phyloP scores from a whole-genome alignment of 2,113 vertebrate species.

The Eulemur macaco region DNA sequence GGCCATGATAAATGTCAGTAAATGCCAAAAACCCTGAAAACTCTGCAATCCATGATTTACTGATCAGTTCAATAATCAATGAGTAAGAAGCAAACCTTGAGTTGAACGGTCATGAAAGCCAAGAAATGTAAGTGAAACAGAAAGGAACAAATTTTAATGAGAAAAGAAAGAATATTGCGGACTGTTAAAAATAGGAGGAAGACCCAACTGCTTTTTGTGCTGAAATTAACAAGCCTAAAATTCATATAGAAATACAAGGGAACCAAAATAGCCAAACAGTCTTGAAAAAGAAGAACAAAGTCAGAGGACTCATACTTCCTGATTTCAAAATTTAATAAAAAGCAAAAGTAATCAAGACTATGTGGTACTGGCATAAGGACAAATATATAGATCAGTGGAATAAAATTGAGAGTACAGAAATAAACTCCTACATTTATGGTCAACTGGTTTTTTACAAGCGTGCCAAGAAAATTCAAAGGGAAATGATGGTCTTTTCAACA shows the following conservation, averaged over 20 bases:
- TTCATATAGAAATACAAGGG: not conserved
- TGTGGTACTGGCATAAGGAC: not conserved
- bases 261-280: not conserved
- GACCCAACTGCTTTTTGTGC: not conserved
- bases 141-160: not conserved
- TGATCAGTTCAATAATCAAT: not conserved
- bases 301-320: not conserved
- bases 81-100: not conserved
- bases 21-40: not conserved
- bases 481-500: not conserved
- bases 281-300: slow-evolving; percentile 34
- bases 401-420: not conserved
- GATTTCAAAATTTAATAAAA: not conserved
- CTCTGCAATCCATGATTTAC: not conserved
- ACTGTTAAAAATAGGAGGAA: slow-evolving; percentile 4
- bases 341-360: not conserved
- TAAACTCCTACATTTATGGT: not conserved
- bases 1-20: not conserved
- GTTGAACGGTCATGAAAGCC: not conserved
- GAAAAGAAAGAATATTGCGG: not conserved
- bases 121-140: not conserved
- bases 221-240: slow-evolving; percentile 9
- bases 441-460: not conserved
- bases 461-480: not conserved
- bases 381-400: not conserved